phyloP scores from a whole-genome alignment of 2,797 vertebrate genomes.

The Pseudotriccus pelzelni region DNA sequence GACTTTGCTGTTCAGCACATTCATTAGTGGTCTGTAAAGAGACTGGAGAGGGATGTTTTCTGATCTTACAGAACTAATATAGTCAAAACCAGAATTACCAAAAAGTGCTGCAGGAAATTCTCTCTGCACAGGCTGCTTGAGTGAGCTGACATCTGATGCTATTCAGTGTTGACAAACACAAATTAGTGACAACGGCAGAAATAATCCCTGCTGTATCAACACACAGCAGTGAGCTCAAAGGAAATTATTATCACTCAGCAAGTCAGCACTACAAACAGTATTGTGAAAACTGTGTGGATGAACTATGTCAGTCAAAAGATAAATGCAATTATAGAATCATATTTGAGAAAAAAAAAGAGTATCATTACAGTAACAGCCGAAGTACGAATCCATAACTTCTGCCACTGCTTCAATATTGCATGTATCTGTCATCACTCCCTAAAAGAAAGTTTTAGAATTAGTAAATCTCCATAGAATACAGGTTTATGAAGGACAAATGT shows the following conservation, averaged over 20 bases:
- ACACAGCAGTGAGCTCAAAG: not conserved
- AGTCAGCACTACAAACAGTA: not conserved
- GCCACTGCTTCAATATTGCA: not conserved
- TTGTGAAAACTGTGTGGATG: not conserved
- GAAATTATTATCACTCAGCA: not conserved
- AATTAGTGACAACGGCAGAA: not conserved
- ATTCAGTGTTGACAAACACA: not conserved
- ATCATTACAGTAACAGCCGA: not conserved
- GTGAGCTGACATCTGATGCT: not conserved
- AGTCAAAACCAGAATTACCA: not conserved
- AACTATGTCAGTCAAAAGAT: not conserved
- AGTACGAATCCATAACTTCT: not conserved
- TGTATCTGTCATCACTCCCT: not conserved
- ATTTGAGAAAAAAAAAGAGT: not conserved
- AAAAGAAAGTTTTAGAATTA: not conserved
- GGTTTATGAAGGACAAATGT: not conserved
- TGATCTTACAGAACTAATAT: not conserved
- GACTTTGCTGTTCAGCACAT: not conserved
- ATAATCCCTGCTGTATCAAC: not conserved
- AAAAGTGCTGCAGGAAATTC: not conserved
- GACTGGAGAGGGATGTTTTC: not conserved
- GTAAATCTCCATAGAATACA: not conserved
- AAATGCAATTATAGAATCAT: not conserved
- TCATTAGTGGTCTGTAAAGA: not conserved
- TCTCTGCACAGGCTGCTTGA: not conserved